Evolutionary conservation across 2,888 invertebrate species (phyloP), one percentile per base, ranked within the genome.

Genomic region (Pelosia muscerda): DNA sequence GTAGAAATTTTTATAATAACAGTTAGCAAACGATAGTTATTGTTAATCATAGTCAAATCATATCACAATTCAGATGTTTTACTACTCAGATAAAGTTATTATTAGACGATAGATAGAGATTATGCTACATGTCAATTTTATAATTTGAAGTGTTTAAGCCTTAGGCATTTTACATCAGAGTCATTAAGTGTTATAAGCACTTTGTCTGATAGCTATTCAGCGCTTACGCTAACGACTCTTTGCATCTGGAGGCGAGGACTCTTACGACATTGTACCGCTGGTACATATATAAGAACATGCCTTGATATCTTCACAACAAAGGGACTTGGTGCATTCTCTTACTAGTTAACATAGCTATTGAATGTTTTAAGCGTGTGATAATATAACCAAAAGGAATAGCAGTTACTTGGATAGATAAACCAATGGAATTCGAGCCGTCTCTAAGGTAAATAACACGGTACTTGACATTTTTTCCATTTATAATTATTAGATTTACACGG

Each of bases 171-270:
- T 15, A 55, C 54, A 55, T 25, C 13, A 55, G 4, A 55, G 22
- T 25, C 22, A 22, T 55, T 55, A 55, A 25, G 54, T 23, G 54
- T 55, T 55, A 55, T 25, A 15, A 55, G 54, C 54, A 55, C 54
- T 55, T 55, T 25, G 25, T 22, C 54, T 13, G 11, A 54, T n/a
- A 55, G 54, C 23, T 55, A 23, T 55, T 55, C 11, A 55, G 13
- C 10, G 10, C 25, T 55, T 8, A 3, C 23, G 54, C 54, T 22
- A 55, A 23, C 23, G 25, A 13, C 25, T 22, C 13, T 13, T 25
- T 23, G 25, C 54, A 25, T 55, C 54, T 55, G 54, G 54, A 55
- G 15, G 13, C 13, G 13, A 55, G 6, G 15, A 55, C 54, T 23
- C 23, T 23, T 23, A 2, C 13, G 13, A 23, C 23, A 25, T 55